Conservation (phyloP, 2,113 vertebrate species). For the Melozone crissalis region DNA sequence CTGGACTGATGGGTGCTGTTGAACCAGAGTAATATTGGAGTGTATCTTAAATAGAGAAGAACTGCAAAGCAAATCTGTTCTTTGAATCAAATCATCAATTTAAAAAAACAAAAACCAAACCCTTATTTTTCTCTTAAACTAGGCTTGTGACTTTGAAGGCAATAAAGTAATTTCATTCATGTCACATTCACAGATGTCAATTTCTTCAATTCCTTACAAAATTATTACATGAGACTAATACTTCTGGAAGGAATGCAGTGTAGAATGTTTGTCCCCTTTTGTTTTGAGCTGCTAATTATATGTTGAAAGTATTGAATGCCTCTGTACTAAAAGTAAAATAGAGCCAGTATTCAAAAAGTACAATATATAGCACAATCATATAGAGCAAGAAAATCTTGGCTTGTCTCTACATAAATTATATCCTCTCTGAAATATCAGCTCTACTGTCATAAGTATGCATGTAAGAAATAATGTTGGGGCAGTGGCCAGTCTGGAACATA, state of each 20-base stretch:
- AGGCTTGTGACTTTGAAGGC: neutral
- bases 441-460: neutral
- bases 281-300: neutral
- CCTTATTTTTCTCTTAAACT: neutral
- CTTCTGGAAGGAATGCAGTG: neutral
- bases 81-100: neutral
- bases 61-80: neutral
- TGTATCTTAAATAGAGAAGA: neutral
- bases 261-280: neutral
- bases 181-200: accelerated
- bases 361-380: neutral
- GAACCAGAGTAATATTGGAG: neutral
- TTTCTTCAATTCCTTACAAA: neutral
- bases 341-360: neutral
- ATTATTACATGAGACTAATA: neutral
- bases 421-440: neutral
- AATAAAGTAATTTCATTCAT: neutral
- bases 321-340: neutral
- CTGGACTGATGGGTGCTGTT: neutral
- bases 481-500: neutral
- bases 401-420: neutral
- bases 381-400: neutral
- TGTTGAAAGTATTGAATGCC: neutral
- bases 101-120: neutral
- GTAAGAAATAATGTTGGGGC: neutral